A percentile compares a stretch with the other conserved stretches of the same genome.
Conservation (phyloP, 2,113 vertebrate species). For the Rhea pennata region DNA sequence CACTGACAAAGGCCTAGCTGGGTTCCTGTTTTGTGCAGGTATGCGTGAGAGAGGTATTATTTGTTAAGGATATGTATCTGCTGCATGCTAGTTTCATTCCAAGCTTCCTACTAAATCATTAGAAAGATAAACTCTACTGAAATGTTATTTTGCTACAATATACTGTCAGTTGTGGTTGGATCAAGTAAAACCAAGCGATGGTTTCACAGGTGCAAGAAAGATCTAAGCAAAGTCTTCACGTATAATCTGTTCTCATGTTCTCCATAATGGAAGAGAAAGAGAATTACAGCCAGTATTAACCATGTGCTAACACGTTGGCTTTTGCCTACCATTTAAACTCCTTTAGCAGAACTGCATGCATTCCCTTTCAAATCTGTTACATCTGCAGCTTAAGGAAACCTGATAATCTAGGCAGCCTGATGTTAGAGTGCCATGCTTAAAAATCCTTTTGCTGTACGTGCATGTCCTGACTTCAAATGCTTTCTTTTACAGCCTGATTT, state of each 20-base stretch:
- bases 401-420: not conserved
- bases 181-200: not conserved
- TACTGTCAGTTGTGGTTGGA: not conserved
- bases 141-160: not conserved
- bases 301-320: not conserved
- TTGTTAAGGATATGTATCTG: not conserved
- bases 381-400: not conserved
- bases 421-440: not conserved
- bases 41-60: not conserved
- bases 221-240: not conserved
- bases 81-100: not conserved
- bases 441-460: not conserved
- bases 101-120: not conserved
- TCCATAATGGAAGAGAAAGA: not conserved
- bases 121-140: not conserved
- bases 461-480: not conserved
- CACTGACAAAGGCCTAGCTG: not conserved
- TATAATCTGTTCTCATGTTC: not conserved
- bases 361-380: not conserved
- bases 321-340: not conserved
- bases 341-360: not conserved
- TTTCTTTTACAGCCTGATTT: not conserved
- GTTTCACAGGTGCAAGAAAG: not conserved
- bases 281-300: not conserved
- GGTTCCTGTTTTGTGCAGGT: not conserved